Percentiles rank a stretch among this genome's conserved stretches.
phyloP scores from a whole-genome alignment of 2,113 vertebrate genomes.

The Microcebus jonahi region DNA sequence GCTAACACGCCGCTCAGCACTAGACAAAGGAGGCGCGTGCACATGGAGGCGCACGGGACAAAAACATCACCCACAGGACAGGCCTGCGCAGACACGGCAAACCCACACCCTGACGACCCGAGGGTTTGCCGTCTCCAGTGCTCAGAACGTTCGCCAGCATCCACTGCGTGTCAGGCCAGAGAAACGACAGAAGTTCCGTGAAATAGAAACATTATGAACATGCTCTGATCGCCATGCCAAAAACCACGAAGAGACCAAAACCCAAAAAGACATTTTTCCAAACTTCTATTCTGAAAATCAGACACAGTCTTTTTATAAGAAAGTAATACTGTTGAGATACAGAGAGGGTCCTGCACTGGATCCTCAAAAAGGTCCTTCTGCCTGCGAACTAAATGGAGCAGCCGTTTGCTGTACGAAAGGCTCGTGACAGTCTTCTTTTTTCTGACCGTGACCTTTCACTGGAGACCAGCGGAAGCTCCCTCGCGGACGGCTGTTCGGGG shows the following conservation, averaged over 20 bases:
- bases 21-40: neutral
- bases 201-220: neutral
- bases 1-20: neutral
- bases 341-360: too few relatives aligned
- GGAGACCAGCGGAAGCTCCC: neutral
- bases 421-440: too few relatives aligned
- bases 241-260: neutral
- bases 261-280: neutral
- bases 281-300: too few relatives aligned
- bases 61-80: neutral
- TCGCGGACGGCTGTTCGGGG: accelerated
- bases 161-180: neutral
- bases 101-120: too few relatives aligned
- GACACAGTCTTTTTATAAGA: too few relatives aligned
- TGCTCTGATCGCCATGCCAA: neutral
- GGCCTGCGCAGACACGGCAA: neutral
- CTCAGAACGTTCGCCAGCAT: neutral
- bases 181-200: neutral
- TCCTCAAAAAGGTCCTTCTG: neutral
- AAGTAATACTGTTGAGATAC: too few relatives aligned
- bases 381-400: neutral
- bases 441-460: accelerated
- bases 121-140: neutral
- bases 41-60: neutral
- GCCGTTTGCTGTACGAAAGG: neutral